Percentiles rank a stretch among this genome's conserved stretches.
These are phyloP conservation scores for Apogon talboti DNA, from an alignment of 2,797 vertebrate genomes.

Conservation along the genomic window DNA sequence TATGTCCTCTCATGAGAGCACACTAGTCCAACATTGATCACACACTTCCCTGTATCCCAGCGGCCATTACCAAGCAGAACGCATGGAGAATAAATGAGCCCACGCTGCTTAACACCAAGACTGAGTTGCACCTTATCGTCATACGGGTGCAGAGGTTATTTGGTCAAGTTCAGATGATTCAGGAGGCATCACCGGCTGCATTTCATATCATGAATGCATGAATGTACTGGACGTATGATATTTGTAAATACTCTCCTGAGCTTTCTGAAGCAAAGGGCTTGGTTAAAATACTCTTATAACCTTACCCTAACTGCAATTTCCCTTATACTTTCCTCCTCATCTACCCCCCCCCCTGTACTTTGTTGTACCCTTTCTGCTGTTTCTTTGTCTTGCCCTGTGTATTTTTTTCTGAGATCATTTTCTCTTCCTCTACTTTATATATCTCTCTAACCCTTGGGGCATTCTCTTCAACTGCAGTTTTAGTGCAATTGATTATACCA, in stretches of 20 bases:
- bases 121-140: background rate
- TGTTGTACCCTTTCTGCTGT: background rate
- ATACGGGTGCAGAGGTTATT: slow-evolving; percentile 13
- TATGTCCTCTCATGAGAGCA: slow-evolving; percentile 1
- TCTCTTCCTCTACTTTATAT: slow-evolving; percentile 36
- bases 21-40: slow-evolving; percentile 2
- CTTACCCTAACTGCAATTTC: background rate
- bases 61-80: background rate
- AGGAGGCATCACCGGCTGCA: background rate
- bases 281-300: slow-evolving; percentile 20
- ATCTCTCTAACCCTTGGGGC: slow-evolving; percentile 49
- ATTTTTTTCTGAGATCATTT: slow-evolving; percentile 2
- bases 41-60: background rate
- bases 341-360: background rate
- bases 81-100: slow-evolving; percentile 16
- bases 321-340: background rate
- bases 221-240: background rate
- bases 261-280: slow-evolving; percentile 2
- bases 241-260: background rate
- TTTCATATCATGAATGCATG: background rate
- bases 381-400: slow-evolving; percentile 19
- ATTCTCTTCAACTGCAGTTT: slow-evolving; percentile 66
- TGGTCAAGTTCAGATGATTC: slow-evolving; percentile 9
- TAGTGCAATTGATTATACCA: slow-evolving; percentile 72
- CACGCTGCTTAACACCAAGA: background rate